Evolutionary conservation across 2,113 vertebrate species (phyloP).

Genomic region (Rhynchopsitta pachyrhyncha): DNA sequence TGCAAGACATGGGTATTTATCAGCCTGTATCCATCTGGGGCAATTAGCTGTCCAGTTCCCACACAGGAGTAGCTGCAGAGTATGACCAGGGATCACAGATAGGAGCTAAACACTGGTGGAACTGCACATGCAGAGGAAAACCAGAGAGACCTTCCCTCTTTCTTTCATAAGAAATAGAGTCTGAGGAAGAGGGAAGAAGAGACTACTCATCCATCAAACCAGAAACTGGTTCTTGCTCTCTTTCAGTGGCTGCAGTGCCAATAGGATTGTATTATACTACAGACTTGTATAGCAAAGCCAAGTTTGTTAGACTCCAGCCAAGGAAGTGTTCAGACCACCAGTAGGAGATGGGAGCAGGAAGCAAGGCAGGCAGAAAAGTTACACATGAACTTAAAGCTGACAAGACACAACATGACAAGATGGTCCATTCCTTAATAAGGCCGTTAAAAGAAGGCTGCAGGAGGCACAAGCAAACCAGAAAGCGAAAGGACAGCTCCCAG

Average conservation of each 20-base stretch:
- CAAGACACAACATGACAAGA: not conserved
- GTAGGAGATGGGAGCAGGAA: not conserved
- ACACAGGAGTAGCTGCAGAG: not conserved
- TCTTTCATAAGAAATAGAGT: not conserved
- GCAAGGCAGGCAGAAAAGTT: not conserved
- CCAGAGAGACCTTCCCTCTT: not conserved
- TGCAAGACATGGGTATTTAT: not conserved
- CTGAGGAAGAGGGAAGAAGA: not conserved
- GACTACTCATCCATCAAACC: not conserved
- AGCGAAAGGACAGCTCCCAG: not conserved
- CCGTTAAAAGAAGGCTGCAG: not conserved
- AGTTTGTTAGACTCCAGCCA: not conserved
- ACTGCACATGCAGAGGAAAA: not conserved
- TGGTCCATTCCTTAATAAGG: not conserved
- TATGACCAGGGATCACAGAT: not conserved
- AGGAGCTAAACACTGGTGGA: not conserved
- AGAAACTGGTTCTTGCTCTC: not conserved
- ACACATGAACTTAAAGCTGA: not conserved
- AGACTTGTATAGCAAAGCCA: not conserved
- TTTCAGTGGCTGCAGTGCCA: not conserved
- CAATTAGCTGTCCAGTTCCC: not conserved
- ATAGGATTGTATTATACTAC: not conserved
- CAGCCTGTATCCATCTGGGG: not conserved
- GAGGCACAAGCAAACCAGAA: not conserved
- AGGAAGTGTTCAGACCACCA: not conserved